These are phyloP conservation scores for Leptestheria dahalacensis DNA, from an alignment of 1,140 invertebrate species.

Conservation along the genomic window DNA sequence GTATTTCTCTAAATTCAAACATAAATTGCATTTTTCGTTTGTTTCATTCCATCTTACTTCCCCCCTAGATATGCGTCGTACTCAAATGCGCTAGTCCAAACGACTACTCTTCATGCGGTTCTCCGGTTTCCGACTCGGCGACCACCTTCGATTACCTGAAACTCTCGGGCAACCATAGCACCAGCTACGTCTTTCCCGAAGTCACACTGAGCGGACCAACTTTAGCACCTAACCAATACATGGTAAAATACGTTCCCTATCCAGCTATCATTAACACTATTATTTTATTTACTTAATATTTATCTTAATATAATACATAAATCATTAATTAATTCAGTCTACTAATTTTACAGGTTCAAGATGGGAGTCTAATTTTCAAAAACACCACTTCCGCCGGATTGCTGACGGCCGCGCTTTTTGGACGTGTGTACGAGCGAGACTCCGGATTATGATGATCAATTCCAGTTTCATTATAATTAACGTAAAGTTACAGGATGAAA, in stretches of 20 bases:
- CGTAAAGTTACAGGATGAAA: no score
- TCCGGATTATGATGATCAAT: not conserved
- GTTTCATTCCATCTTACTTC: not conserved
- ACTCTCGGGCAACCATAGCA: slow-evolving; percentile 5
- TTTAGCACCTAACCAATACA: slow-evolving; percentile 4
- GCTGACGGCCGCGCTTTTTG: slow-evolving; percentile 3
- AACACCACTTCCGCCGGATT: not conserved
- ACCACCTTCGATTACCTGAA: not conserved
- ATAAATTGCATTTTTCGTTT: no score
- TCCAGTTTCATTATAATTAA: no score
- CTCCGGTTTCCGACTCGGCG: not conserved
- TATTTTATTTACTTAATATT: no score
- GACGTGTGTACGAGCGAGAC: slow-evolving; percentile 6
- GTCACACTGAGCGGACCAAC: not conserved
- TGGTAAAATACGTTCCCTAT: not conserved
- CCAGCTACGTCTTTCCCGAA: slow-evolving; percentile 4
- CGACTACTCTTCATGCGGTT: not conserved
- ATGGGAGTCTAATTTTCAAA: not conserved
- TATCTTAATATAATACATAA: no score
- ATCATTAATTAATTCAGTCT: not conserved
- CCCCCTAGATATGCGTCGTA: not conserved
- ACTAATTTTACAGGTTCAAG: not conserved
- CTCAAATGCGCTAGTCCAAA: not conserved
- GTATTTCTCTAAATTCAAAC: no score
- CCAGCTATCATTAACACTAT: no score